Evolutionary conservation across 2,113 vertebrate species (phyloP).

Genomic region (Leiothrix lutea): DNA sequence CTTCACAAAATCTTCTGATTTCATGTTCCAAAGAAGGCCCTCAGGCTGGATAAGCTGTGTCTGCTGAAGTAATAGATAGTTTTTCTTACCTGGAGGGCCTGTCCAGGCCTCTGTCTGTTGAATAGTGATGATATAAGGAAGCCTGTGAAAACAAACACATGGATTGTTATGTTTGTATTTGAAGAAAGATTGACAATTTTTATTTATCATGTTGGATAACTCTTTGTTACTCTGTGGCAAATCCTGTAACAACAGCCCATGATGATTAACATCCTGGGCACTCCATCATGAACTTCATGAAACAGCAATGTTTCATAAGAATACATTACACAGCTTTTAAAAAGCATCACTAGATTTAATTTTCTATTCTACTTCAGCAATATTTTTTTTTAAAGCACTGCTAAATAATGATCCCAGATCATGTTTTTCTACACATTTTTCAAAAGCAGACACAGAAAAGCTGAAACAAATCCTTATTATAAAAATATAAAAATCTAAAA

Average conservation of each 20-base stretch:
- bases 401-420: neutral
- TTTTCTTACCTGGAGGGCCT: conserved; percentile 87
- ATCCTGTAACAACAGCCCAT: neutral
- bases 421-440: neutral
- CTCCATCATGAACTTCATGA: neutral
- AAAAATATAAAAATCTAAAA: neutral
- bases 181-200: neutral
- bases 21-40: neutral
- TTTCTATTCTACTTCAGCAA: neutral
- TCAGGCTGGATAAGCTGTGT: neutral
- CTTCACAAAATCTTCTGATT: neutral
- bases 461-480: neutral
- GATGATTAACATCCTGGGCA: neutral
- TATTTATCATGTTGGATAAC: neutral
- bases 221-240: neutral
- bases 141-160: conserved; percentile 81
- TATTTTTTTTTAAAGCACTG: neutral
- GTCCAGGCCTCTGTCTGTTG: conserved; percentile 84
- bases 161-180: neutral
- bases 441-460: neutral
- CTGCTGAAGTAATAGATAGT: neutral
- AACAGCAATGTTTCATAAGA: neutral
- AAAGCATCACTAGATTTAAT: neutral
- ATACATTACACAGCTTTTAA: neutral
- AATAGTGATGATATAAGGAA: conserved; percentile 82